Evolutionary conservation across 2,113 vertebrate genomes (phyloP).

Genomic region (Accipiter virgatus): DNA sequence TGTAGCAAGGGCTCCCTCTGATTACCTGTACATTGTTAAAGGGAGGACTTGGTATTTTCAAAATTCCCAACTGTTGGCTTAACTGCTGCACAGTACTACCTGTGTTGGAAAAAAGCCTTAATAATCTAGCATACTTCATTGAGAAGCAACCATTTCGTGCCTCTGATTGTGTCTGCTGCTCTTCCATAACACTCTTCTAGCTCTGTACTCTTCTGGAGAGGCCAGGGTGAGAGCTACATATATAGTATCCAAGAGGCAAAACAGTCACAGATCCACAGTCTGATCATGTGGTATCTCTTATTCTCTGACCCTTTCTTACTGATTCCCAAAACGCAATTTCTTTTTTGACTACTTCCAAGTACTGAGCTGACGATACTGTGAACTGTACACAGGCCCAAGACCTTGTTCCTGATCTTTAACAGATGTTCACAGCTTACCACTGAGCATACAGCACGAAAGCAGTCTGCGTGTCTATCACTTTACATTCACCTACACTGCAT

Average conservation of each 20-base stretch:
- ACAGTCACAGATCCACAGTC: not conserved
- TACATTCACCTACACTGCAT: not conserved
- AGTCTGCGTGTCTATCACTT: rapidly evolving
- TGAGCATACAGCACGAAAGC: not conserved
- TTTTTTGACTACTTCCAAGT: not conserved
- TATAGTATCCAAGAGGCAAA: not conserved
- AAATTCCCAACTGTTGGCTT: not conserved
- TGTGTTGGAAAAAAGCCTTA: not conserved
- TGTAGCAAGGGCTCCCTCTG: not conserved
- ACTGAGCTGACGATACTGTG: not conserved
- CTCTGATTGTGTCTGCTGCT: not conserved
- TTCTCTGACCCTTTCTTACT: not conserved
- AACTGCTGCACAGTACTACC: not conserved
- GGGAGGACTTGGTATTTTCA: not conserved
- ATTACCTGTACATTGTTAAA: not conserved
- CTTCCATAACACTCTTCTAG: not conserved
- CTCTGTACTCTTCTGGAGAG: not conserved
- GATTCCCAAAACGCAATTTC: not conserved
- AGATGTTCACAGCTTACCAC: not conserved
- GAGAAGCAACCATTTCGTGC: not conserved
- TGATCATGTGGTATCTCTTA: not conserved
- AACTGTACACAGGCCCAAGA: not conserved
- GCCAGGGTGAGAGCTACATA: not conserved
- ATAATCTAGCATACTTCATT: not conserved
- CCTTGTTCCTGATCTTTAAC: not conserved